Evolutionary conservation across 2,888 invertebrate genomes (phyloP), one percentile per base, ranked within the genome.

Genomic region (Tuta absoluta): DNA sequence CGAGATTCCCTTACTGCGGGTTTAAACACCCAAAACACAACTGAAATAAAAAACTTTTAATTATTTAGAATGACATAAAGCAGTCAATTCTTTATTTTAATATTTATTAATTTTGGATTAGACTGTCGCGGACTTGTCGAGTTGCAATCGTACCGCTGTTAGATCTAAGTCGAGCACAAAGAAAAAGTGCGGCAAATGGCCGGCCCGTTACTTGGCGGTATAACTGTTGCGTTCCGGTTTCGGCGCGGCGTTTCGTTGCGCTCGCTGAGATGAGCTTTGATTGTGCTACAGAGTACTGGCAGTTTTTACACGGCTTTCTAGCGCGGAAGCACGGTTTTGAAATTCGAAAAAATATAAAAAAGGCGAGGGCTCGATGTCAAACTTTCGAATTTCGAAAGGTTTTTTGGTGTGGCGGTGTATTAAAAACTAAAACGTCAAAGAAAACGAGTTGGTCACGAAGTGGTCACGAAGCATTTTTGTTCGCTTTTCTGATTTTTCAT

Each of bases 201-300:
- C 63, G 72, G 65, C 85, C 88, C 87, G 89, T 88, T 89, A 88
- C 68, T 81, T 83, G 84, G 78, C 81, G 73, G 77, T 72, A 72
- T 87, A 87, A 87, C 89, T 84, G 89, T 87, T 73, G 71, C 82
- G 87, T 88, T 87, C 87, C 88, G 87, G 84, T 82, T 80, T 80
- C 79, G 79, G 67, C 75, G 76, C 73, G 74, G 73, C 74, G 71
- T 60, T 60, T 41, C 60, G 60, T 45, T 60, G 60, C 60, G 60
- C 60, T 23, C 17, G 59, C 7, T 38, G 61, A 49, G 61, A 61
- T 61, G 61, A 28, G 61, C 49, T 33, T 59, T 24, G 59, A 59
- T 59, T 59, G 59, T 59, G 45, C 45, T 56, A n/a, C 5, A 21
- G 14, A 56, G 24, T 28, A 56, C 56, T 56, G n/a, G 56, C 14